Evolutionary conservation across 2,797 vertebrate genomes (phyloP).

Genomic region (Sphenopsis melanotis): DNA sequence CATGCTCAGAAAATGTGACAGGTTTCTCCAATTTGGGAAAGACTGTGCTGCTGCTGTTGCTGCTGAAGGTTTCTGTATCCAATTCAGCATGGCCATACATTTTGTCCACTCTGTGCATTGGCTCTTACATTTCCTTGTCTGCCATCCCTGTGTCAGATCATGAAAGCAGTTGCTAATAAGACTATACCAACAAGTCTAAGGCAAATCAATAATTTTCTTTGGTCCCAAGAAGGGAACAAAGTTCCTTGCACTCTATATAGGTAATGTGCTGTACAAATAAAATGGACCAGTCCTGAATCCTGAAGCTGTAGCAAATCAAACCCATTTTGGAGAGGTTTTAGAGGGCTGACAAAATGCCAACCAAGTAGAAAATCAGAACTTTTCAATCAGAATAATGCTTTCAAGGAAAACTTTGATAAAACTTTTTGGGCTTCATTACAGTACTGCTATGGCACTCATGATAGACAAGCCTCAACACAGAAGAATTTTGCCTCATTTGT

Average conservation of each 20-base stretch:
- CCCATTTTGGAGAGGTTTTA: neutral
- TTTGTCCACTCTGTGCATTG: neutral
- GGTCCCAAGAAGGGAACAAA: neutral
- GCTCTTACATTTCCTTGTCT: neutral
- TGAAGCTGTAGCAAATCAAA: neutral
- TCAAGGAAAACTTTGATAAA: neutral
- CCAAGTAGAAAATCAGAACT: neutral
- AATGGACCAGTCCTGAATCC: neutral
- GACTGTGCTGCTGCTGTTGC: neutral
- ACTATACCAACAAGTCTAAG: neutral
- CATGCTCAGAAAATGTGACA: neutral
- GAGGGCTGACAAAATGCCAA: neutral
- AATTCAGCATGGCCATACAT: neutral
- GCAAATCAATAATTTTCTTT: neutral
- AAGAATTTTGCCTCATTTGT: neutral
- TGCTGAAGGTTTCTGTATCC: neutral
- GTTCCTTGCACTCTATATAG: neutral
- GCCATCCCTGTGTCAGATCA: neutral
- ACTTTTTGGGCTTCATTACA: neutral
- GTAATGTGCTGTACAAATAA: neutral
- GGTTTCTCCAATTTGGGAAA: neutral
- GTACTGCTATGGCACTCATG: no score
- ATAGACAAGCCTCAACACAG: neutral
- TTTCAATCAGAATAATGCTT: neutral
- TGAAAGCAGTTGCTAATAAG: neutral